Evolutionary conservation across 2,113 vertebrate genomes (phyloP).

Genomic region (Phainopepla nitens): DNA sequence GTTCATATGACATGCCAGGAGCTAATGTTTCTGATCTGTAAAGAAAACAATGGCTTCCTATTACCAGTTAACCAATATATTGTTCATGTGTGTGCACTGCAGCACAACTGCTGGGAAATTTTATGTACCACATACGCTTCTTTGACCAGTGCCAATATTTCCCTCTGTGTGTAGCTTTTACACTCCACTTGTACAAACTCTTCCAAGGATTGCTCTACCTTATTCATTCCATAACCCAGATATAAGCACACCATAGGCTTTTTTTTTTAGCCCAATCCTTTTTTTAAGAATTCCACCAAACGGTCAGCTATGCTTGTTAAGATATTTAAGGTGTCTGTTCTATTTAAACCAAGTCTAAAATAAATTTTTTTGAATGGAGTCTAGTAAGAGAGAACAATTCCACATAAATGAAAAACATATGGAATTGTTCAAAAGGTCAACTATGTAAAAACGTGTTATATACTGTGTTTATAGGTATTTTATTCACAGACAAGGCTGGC

Average conservation of each 20-base stretch:
- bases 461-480: constrained; percentile 63
- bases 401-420: constrained; percentile 70
- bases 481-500: constrained; percentile 49
- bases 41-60: constrained; percentile 36
- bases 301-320: constrained; percentile 64
- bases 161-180: background rate
- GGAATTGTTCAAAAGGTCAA: constrained; percentile 64
- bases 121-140: background rate
- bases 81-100: background rate
- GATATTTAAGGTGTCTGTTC: constrained; percentile 70
- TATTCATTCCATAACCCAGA: background rate
- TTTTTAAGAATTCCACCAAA: constrained; percentile 44
- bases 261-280: too few species aligned
- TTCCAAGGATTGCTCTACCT: background rate
- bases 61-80: background rate
- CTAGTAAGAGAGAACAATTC: constrained; percentile 60
- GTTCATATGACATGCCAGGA: background rate
- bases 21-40: constrained; percentile 4
- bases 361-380: constrained; percentile 28
- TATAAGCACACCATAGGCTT: background rate
- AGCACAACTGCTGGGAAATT: constrained; percentile 3
- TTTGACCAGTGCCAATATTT: background rate
- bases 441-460: constrained; percentile 64
- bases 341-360: constrained; percentile 62
- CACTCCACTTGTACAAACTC: background rate